Base-by-base conservation (phyloP, 2,888 invertebrate species). In the Drosophila nr. medialis region DNA sequence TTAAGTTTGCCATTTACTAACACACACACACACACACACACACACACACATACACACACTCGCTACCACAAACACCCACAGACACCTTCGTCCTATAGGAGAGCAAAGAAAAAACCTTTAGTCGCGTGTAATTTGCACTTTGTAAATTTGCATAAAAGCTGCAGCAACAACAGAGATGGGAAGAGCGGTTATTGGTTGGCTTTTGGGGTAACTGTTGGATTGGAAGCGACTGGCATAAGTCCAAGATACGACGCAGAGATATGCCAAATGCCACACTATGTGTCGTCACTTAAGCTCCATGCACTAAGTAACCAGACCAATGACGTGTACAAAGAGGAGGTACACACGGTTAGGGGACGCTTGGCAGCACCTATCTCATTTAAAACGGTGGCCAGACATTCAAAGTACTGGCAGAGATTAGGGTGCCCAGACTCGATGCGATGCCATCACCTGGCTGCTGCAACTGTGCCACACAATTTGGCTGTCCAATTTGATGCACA, bases 81-180 rank as follows among this genome's bases (percentile, higher is more conserved):
- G 29, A 69, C 38, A 72, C 61, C 72, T 71, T 63, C 75, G 77
- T 75, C 70, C 86, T 81, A 89, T 79, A 75, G 76, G 54, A 67
- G 68, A 76, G 81, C 58, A 75, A 79, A 75, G 81, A 36, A 83
- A 89, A 89, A 89, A 85, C 78, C 88, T 83, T 90, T 90, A 89
- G 89, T 89, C 88, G 87, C 83, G 89, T 90, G 87, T 90, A 90
- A 90, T 90, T 91, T 90, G 91, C 90, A 91, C 90, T 91, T 90
- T 91, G 89, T 87, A 89, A 91, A 91, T 91, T 90, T 90, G 82
- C 89, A 89, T 89, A 89, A 89, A 88, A 84, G 90, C 89, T 90
- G 82, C 86, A 77, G 60, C 68, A 56, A 63, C 60, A 75, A 70
- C 30, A 40, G 50, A 21, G 36, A 45, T 45, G 24, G n/a, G 15